Conservation (phyloP, 2,888 invertebrate genomes). For the Iphiclides podalirius region DNA sequence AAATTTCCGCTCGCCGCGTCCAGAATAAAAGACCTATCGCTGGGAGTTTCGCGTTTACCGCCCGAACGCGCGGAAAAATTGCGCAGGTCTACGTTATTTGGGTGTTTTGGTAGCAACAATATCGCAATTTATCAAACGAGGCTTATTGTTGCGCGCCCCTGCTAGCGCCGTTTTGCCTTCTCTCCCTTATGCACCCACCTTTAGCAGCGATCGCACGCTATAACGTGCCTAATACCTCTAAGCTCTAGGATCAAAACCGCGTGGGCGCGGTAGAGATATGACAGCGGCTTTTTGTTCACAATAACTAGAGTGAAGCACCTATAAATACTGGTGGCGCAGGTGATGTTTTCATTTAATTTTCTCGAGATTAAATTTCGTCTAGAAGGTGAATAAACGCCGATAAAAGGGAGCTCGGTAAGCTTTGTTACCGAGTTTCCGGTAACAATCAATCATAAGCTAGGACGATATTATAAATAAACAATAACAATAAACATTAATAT, state of each 20-base stretch:
- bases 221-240: slow-evolving; percentile 19
- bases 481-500: too few relatives aligned
- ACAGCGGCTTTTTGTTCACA: slow-evolving; percentile 30
- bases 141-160: slow-evolving; percentile 66
- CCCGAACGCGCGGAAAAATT: slow-evolving; percentile 28
- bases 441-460: too few relatives aligned
- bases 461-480: too few relatives aligned
- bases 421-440: too few relatives aligned
- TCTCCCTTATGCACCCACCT: slow-evolving; percentile 37
- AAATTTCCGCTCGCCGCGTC: slow-evolving; percentile 32
- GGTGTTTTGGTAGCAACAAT: slow-evolving; percentile 52
- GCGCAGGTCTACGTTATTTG: slow-evolving; percentile 46
- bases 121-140: slow-evolving; percentile 77
- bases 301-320: slow-evolving; percentile 25
- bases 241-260: slow-evolving; percentile 21
- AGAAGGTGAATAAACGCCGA: slow-evolving; percentile 26
- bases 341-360: slow-evolving; percentile 68
- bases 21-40: slow-evolving; percentile 25
- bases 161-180: slow-evolving; percentile 34
- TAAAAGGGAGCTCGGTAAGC: neutral
- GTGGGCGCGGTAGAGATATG: slow-evolving; percentile 18
- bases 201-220: slow-evolving; percentile 19
- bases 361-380: slow-evolving; percentile 57
- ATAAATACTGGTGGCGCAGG: slow-evolving; percentile 50
- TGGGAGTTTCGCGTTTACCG: slow-evolving; percentile 25